These are phyloP conservation scores for Manduca sexta DNA, from an alignment of 1,140 invertebrate species.

Conservation along the genomic window DNA sequence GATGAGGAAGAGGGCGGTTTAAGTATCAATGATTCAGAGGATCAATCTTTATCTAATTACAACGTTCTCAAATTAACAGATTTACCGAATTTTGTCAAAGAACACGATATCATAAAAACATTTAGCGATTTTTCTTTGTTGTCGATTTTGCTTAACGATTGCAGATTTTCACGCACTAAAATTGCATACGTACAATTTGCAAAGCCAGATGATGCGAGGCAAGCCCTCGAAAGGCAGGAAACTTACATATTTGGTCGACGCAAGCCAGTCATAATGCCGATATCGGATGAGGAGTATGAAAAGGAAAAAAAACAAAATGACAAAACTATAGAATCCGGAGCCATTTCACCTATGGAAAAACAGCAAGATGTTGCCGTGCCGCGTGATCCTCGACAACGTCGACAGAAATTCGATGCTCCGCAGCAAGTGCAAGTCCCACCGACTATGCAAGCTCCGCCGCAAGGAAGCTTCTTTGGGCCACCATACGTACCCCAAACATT, in stretches of 20 bases:
- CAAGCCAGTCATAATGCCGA: constrained; percentile 29
- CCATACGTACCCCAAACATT: constrained; percentile 37
- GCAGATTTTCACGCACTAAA: constrained; percentile 73
- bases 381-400: constrained; percentile 51
- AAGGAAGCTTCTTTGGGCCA: constrained; percentile 29
- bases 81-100: constrained; percentile 82
- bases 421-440: constrained; percentile 3
- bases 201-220: constrained; percentile 78
- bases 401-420: constrained; percentile 27
- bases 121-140: constrained; percentile 83
- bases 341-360: constrained; percentile 5
- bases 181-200: constrained; percentile 84
- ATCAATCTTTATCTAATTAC: constrained; percentile 18
- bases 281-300: constrained; percentile 43
- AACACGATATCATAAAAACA: constrained; percentile 84
- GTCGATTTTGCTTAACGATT: constrained; percentile 79
- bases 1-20: constrained; percentile 33
- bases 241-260: constrained; percentile 46
- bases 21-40: constrained; percentile 29
- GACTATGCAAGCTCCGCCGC: constrained; percentile 8
- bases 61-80: constrained; percentile 79
- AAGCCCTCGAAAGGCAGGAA: constrained; percentile 72
- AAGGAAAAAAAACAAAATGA: constrained; percentile 40
- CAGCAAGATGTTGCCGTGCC: constrained; percentile 23
- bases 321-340: constrained; percentile 4